A percentile compares a stretch with the other conserved stretches of the same genome.
These are phyloP conservation scores for Mustelus asterias DNA, from an alignment of 2,113 vertebrate species.

Conservation along the genomic window DNA sequence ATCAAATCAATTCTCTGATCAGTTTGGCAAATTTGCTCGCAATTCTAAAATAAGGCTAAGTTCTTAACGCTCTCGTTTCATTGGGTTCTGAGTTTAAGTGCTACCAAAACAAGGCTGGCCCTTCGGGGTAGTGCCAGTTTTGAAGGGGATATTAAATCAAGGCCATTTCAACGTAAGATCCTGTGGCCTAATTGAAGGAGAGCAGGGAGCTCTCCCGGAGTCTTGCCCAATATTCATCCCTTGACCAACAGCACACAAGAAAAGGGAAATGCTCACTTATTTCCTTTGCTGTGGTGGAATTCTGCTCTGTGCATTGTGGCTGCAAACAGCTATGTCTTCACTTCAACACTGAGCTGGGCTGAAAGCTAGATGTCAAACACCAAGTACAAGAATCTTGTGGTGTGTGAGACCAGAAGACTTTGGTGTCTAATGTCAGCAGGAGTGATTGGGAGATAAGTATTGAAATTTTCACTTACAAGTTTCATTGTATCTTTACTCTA, in stretches of 20 bases:
- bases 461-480: neutral
- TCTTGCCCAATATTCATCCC: neutral
- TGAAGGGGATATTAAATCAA: neutral
- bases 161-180: neutral
- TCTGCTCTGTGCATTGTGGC: neutral
- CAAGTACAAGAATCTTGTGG: neutral
- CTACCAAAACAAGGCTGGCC: neutral
- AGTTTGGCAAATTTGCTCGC: neutral
- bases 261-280: neutral
- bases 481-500: neutral
- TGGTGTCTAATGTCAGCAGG: neutral
- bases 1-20: neutral
- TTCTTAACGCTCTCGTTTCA: neutral
- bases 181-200: neutral
- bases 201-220: neutral
- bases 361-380: neutral
- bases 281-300: neutral
- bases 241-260: neutral
- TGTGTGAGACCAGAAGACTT: neutral
- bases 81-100: neutral
- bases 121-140: neutral
- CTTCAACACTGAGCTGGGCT: neutral
- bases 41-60: neutral
- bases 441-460: neutral
- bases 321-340: neutral